Base-by-base conservation (phyloP, 2,113 vertebrate species). In the Brachionichthys hirsutus region DNA sequence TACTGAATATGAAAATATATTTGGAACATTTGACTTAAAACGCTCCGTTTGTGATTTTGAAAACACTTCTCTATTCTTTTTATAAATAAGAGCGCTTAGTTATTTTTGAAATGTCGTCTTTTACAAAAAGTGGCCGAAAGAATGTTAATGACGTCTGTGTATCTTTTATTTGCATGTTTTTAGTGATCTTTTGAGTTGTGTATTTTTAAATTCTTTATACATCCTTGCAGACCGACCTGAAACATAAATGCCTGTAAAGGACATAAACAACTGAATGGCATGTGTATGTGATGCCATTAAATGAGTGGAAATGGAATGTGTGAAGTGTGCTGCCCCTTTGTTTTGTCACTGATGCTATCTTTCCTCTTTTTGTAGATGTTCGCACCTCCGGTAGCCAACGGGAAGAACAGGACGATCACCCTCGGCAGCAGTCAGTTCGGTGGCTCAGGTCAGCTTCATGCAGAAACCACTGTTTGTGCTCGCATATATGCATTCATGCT, bases 391-490 rank as follows among this genome's bases (percentile, higher is more conserved):
- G 96, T 95, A 81, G 92, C 96, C 83, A 98, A 97, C 46, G 97
- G 96, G 70, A 99, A 99, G 89, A 94, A 94, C 91, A 93, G 97
- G 82, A 95, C 95, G 30, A 91, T 95, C 66, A 94, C 97, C 36
- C 93, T 98, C 55, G 93, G 93, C 0, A 95, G 95, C 84, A 90
- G 92, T 73, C 97, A 95, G 85, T 98, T 98, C 53, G 88, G 93
- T 84, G 92, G 92, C 85, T 92, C 97, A 94, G 95, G 97, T 98
- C 93, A 84, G 85, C 34, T 61, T 45, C 46, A n/a, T 11, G 7
- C 35, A 20, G 36, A 14, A 47, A 40, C 1, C 12, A 15, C n/a
- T n/a, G n/a, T n/a, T n/a, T n/a, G n/a, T n/a, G n/a, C n/a, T n/a
- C n/a, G n/a, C n/a, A n/a, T n/a, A n/a, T n/a, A n/a, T n/a, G n/a